Evolutionary conservation across 2,113 vertebrate species (phyloP), one percentile per base, ranked within the genome.

Genomic region (Hypomesus transpacificus): DNA sequence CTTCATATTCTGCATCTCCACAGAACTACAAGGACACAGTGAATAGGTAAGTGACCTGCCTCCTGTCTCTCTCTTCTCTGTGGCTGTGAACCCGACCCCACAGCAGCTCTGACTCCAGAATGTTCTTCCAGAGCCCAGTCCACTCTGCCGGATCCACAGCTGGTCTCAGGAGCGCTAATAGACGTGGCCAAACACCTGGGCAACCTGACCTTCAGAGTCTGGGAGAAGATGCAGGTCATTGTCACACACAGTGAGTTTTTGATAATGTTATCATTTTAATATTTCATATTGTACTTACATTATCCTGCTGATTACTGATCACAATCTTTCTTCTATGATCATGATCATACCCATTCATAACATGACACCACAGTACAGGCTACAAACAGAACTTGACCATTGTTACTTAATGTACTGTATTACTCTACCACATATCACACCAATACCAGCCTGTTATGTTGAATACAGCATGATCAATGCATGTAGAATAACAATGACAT

Each of bases 161-260:
- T 26, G 24, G 16, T 28, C 24, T 31, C 52, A 56, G 66, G 52
- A 56, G 66, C 4, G 7, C 16, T 54, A 21, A 60, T n/a, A 18
- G 17, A 71, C 39, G 39, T 46, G 39, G 39, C 9, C 39, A 13
- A 46, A 46, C 39, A 46, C 39, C 39, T 46, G 39, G 39, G 39
- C 39, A 46, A 46, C 39, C 39, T 46, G 39, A 46, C 39, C 39
- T 46, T 46, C 39, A 46, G 39, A 46, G 39, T 46, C 39, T 46
- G 39, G 39, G 9, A 46, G 6, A 46, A 46, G 39, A 46, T 52
- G 24, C 24, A 26, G 24, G 24, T 3, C 24, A 26, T 26, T 54
- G 60, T 71, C 18, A 50, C 13, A 31, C 54, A 56, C 61, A 51
- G 70, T 71, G 70, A 71, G 70, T 71, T 9, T 46, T 46, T 46